Evolutionary conservation across 2,888 invertebrate genomes (phyloP).

Genomic region (Lasioglossum leucozonium): DNA sequence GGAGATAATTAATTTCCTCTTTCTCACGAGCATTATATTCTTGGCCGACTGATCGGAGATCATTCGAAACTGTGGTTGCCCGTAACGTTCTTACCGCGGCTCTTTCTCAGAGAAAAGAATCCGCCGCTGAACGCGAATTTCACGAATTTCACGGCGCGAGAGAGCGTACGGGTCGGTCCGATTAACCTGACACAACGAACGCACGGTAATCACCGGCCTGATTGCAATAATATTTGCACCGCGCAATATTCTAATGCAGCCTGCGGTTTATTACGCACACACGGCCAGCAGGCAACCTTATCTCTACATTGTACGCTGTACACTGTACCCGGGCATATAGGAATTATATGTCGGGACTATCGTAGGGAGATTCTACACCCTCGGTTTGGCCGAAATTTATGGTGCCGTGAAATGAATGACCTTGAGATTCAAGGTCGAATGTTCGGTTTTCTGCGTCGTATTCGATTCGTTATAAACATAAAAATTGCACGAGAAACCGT

Average conservation of each 20-base stretch:
- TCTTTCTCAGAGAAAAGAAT: not conserved
- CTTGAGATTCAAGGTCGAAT: too few relatives aligned
- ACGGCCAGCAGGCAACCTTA: not conserved
- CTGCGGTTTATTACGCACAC: constrained; percentile 28
- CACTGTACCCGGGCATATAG: too few relatives aligned
- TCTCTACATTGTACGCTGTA: not conserved
- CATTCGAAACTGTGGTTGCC: constrained; percentile 9
- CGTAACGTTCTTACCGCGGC: not conserved
- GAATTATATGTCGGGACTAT: too few relatives aligned
- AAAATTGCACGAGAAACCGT: too few relatives aligned
- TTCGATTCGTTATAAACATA: too few relatives aligned
- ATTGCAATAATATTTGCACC: constrained; percentile 60
- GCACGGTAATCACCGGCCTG: constrained; percentile 53
- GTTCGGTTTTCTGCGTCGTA: too few relatives aligned
- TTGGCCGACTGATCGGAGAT: constrained; percentile 16
- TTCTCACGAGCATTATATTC: constrained; percentile 37
- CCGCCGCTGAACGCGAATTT: constrained; percentile 24
- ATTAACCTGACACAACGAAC: constrained; percentile 44
- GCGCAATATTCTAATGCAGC: constrained; percentile 45
- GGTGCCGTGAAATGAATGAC: too few relatives aligned
- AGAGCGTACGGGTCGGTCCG: constrained; percentile 8
- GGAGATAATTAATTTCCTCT: constrained; percentile 34
- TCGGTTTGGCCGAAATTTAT: too few relatives aligned
- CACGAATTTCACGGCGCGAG: not conserved
- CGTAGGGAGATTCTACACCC: too few relatives aligned